Evolutionary conservation across 1,140 invertebrate species (phyloP), one percentile per base, ranked within the genome.

Genomic region (Goniozus legneri): DNA sequence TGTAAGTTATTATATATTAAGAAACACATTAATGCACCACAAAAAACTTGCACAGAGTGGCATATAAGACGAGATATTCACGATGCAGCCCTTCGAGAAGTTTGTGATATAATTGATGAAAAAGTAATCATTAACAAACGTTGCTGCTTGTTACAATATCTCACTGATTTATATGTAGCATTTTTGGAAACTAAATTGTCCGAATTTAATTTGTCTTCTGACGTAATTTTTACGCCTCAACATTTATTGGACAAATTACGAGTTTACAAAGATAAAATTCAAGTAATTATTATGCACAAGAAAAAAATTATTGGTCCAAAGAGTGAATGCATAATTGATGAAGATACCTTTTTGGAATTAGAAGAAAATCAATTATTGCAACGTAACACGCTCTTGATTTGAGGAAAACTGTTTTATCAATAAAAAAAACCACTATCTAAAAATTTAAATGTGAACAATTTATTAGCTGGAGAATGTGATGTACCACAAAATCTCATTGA

Each of bases 381-480:
- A 6, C 24, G 24, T 27, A 10, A 4, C 10, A 10, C 24, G 4
- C 10, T 27, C 4, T 6, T 27, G 24, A 6, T 27, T 4, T 6
- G 24, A 10, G 10, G 10, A 27, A 27, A 27, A 10, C 4, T 27
- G 4, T 27, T 27, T 6, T 27, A 6, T 6, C 4, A 6, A 27
- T 6, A 6, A 33, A 33, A 14, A 33, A 14, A n/a, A 33, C 32
- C 32, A 4, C 8, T 33, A 8, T 13, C 32, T 4, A 14, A 33
- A n/a, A 8, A 4, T 8, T 10, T 33, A 13, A 14, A 33, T 33
- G 32, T 14, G 3, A 14, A 13, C 14, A 13, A 53, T 34, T 39
- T 56, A 38, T 12, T 40, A 35, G 14, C 37, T 43, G 53, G 53
- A 24, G 54, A 56, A 45, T 43, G 36, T 44, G 52, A 50, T 20